These are phyloP conservation scores for Nymphalis io DNA, from an alignment of 1,140 invertebrate genomes.

Conservation along the genomic window DNA sequence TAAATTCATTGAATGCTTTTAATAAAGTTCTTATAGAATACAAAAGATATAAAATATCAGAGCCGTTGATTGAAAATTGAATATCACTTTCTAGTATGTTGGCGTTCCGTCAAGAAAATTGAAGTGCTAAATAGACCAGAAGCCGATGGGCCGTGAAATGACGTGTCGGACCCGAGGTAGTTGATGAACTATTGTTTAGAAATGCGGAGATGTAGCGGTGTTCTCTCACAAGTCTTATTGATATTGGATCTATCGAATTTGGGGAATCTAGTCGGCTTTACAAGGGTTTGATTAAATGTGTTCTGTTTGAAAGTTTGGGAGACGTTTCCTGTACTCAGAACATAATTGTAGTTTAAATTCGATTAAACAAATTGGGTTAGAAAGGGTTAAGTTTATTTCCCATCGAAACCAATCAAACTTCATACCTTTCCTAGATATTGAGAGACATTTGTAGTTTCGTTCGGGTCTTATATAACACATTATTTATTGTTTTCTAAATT, in stretches of 20 bases:
- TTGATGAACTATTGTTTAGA: constrained; percentile 74
- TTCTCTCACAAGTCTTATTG: constrained; percentile 34
- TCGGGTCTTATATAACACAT: neutral
- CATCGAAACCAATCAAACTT: constrained; percentile 10
- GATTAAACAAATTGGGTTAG: constrained; percentile 31
- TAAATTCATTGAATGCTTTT: no score
- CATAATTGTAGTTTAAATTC: constrained; percentile 31
- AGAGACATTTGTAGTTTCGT: neutral
- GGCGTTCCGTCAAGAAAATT: constrained; percentile 60
- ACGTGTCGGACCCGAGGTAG: constrained; percentile 55
- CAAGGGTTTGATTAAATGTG: constrained; percentile 44
- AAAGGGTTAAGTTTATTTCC: constrained; percentile 2
- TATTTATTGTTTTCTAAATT: neutral
- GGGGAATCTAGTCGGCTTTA: constrained; percentile 38
- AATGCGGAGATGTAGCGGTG: constrained; percentile 41
- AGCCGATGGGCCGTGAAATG: constrained; percentile 70
- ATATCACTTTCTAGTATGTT: constrained; percentile 5
- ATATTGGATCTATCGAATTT: constrained; percentile 43
- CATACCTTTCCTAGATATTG: neutral
- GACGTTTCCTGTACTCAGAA: constrained; percentile 13
- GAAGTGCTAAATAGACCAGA: constrained; percentile 68
- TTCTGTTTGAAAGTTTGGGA: constrained; percentile 31
- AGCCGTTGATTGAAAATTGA: constrained; percentile 1
- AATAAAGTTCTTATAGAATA: neutral
- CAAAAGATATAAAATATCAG: neutral